Conservation (phyloP, 1,140 invertebrate species). For the Ostrea edulis region DNA sequence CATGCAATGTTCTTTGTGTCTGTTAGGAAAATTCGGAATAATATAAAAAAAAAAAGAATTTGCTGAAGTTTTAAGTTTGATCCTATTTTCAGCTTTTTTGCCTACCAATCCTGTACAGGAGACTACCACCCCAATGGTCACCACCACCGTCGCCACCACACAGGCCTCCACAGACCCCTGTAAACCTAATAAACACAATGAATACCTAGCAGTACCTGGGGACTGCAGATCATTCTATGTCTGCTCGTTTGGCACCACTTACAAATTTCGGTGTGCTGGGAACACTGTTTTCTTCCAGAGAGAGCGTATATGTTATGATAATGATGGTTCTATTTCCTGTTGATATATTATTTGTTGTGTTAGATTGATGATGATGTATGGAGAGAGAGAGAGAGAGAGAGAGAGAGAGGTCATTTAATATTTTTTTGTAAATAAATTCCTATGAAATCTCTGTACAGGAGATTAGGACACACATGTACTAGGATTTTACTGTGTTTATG, state of each 20-base stretch:
- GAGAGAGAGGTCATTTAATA: not conserved
- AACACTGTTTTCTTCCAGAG: constrained; percentile 47
- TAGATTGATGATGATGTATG: not conserved
- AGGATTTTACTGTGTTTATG: too few relatives aligned
- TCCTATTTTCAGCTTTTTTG: not conserved
- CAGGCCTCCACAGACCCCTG: constrained; percentile 46
- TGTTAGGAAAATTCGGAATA: too few relatives aligned
- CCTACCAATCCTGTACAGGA: not conserved
- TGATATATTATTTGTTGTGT: not conserved
- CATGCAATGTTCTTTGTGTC: too few relatives aligned
- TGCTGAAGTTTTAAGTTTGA: too few relatives aligned
- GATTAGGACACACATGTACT: too few relatives aligned
- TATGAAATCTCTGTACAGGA: too few relatives aligned
- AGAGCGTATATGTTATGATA: constrained; percentile 52
- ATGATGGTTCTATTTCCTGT: constrained; percentile 54
- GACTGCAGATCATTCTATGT: constrained; percentile 58
- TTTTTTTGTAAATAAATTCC: not conserved
- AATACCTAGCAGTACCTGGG: constrained; percentile 50
- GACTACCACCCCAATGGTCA: not conserved
- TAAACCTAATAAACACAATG: constrained; percentile 55
- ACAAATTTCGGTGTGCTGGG: constrained; percentile 56
- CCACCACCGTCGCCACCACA: constrained; percentile 19
- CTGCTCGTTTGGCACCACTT: constrained; percentile 57
- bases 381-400: not conserved
- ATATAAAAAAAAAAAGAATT: too few relatives aligned